phyloP scores from a whole-genome alignment of 2,888 invertebrate genomes.

The Pteria penguin region DNA sequence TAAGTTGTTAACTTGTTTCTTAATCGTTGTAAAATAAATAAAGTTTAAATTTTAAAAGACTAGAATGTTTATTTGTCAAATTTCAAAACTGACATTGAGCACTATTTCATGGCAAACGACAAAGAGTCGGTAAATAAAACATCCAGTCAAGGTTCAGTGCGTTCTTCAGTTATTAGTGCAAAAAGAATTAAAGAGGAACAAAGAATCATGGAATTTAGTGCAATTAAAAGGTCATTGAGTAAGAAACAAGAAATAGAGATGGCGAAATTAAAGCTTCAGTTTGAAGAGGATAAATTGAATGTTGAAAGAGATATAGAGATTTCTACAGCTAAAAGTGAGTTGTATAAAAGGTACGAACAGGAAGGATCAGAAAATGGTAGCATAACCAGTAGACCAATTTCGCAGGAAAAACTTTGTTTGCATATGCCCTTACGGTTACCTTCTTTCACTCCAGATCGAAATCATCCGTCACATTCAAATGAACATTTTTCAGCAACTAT shows the following conservation, averaged over 20 bases:
- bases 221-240: neutral
- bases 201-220: neutral
- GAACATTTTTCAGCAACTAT: no score
- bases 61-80: no score
- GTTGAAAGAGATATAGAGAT: constrained; percentile 11
- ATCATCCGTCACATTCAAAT: neutral
- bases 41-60: no score
- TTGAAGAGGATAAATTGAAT: constrained; percentile 3
- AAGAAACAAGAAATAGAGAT: constrained; percentile 10
- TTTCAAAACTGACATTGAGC: no score
- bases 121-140: no score
- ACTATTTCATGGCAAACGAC: no score
- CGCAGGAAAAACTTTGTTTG: neutral
- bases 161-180: neutral
- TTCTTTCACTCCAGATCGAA: no score
- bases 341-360: constrained; percentile 10
- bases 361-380: neutral
- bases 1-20: no score
- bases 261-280: constrained; percentile 6
- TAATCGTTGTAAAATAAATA: no score
- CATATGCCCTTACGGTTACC: no score
- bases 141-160: no score
- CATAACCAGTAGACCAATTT: neutral
- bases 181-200: constrained; percentile 14
- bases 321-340: constrained; percentile 7